These are phyloP conservation scores for Pelecanus crispus DNA, from an alignment of 2,113 vertebrate species.

Conservation along the genomic window DNA sequence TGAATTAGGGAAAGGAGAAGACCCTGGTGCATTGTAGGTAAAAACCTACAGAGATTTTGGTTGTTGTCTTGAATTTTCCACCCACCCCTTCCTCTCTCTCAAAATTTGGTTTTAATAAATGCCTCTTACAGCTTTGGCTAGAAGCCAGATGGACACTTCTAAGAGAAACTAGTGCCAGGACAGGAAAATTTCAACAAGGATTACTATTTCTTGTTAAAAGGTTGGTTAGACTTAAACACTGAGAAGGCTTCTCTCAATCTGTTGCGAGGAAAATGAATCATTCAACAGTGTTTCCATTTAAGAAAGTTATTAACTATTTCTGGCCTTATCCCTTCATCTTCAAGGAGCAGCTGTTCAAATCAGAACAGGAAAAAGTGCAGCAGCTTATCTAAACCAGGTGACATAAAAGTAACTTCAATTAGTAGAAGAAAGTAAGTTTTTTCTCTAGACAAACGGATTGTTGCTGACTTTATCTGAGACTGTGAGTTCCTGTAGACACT, in stretches of 20 bases:
- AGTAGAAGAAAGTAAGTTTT: background rate
- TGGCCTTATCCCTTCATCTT: slow-evolving; percentile 9
- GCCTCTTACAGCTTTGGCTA: background rate
- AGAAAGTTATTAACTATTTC: slow-evolving; percentile 34
- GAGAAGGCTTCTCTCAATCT: background rate
- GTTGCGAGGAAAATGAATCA: background rate
- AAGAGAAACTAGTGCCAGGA: background rate
- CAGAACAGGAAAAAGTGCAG: background rate
- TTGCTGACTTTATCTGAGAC: background rate
- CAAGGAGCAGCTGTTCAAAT: slow-evolving; percentile 23
- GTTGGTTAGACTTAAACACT: background rate
- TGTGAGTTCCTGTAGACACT: background rate
- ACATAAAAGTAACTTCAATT: background rate
- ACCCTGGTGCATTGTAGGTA: background rate
- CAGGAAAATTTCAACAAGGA: background rate
- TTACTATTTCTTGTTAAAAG: slow-evolving; percentile 17
- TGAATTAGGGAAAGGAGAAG: background rate
- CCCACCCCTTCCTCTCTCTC: background rate
- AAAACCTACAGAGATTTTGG: background rate
- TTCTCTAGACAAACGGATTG: background rate
- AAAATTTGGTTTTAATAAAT: background rate
- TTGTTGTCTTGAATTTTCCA: background rate
- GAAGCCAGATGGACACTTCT: background rate
- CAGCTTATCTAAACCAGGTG: slow-evolving; percentile 50
- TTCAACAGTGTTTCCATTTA: slow-evolving; percentile 17